These are phyloP conservation scores for Acrobasis suavella DNA, from an alignment of 2,888 invertebrate species.

Conservation along the genomic window DNA sequence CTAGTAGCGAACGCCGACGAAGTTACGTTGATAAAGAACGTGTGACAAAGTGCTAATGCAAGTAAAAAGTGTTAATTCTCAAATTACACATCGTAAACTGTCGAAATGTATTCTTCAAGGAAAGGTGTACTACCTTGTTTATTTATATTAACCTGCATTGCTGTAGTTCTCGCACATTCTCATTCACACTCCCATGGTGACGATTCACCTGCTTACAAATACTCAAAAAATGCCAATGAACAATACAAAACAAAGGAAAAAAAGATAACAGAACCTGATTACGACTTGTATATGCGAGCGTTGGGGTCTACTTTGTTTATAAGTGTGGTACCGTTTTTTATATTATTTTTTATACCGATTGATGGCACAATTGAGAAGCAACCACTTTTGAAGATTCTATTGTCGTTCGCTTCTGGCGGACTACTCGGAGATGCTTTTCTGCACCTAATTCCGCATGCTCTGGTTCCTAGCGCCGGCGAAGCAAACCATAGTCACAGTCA, in stretches of 20 bases:
- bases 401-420: conserved; percentile 97
- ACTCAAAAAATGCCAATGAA: conserved; percentile 86
- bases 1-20: background rate
- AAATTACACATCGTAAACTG: background rate
- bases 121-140: conserved; percentile 37
- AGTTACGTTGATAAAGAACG: background rate
- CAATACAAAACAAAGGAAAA: conserved; percentile 74
- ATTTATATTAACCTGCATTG: conserved; percentile 41
- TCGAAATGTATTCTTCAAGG: background rate
- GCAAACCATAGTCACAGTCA: conserved; percentile 83
- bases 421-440: conserved; percentile 99
- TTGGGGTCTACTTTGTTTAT: conserved; percentile 95
- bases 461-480: conserved; percentile 56
- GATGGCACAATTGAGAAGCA: conserved; percentile 92
- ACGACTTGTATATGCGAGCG: conserved; percentile 89
- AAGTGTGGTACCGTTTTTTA: conserved; percentile 96
- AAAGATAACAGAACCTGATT: conserved; percentile 54
- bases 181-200: conserved; percentile 79
- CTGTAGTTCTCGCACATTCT: conserved; percentile 58
- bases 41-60: conserved; percentile 1
- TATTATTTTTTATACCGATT: conserved; percentile 95
- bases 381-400: conserved; percentile 92
- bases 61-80: background rate
- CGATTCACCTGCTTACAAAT: conserved; percentile 90
- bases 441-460: conserved; percentile 98